Base-by-base conservation (phyloP, 2,113 vertebrate genomes). In the Proterorhinus semilunaris region DNA sequence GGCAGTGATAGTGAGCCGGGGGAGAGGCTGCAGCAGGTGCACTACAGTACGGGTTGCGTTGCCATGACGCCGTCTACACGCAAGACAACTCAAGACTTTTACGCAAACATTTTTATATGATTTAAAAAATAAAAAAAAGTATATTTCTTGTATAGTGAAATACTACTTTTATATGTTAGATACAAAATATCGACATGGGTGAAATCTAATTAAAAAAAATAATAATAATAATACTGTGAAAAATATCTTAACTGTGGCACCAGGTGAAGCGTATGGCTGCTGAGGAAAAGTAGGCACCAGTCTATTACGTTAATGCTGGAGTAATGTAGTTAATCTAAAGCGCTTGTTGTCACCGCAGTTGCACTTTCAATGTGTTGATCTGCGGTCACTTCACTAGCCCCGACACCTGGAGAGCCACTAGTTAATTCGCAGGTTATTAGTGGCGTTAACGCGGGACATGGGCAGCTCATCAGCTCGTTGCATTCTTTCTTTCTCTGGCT, bases 371-470 rank as follows among this genome's bases (percentile, higher is more conserved):
- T 61, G 43, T 53, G 69, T 53, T 54, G 55, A 62, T 12, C 59
- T 17, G 21, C 46, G 58, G 2, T 68, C 67, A 66, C 1, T 62
- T 7, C 46, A 44, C 49, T 59, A n/a, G 57, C 8, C 8, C 8
- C 2, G 79, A 71, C 79, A 77, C 83, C 78, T 75, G 51, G 66
- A 75, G 51, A 63, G 71, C 7, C 50, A 17, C 17, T 5, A 6
- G 52, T 54, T 57, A 48, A 79, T 81, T 76, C 69, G 65, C 76
- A 13, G 42, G 65, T 66, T 65, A 78, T 84, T 86, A 83, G 53
- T 59, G 45, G 72, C 62, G 68, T 75, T 17, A 58, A 76, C 74
- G 64, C 64, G 49, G 76, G 75, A 75, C 82, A 81, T 71, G 78
- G 78, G 77, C 78, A 80, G 57, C 63, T 65, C n/a, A 8, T 27